These are phyloP conservation scores for Coreoperca whiteheadi DNA, from an alignment of 2,113 vertebrate genomes.

Conservation along the genomic window DNA sequence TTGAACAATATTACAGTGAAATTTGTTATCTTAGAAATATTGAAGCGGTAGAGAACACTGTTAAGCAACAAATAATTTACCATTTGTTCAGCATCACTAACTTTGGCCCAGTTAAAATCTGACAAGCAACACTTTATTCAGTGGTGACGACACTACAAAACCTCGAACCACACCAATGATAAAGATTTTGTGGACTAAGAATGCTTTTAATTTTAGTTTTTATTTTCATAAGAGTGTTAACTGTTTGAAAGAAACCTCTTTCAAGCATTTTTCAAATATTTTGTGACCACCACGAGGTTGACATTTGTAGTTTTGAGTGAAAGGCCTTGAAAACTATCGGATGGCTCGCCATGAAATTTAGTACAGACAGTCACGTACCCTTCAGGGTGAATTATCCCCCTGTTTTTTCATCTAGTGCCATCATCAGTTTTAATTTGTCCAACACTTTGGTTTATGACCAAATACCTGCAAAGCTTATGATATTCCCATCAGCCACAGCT, in stretches of 20 bases:
- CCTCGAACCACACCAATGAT: background rate
- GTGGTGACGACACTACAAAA: slow-evolving; percentile 23
- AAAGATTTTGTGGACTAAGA: background rate
- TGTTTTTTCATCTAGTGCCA: background rate
- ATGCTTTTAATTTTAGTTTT: slow-evolving; percentile 24
- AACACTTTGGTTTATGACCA: background rate
- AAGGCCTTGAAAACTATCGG: background rate
- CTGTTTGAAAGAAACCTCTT: slow-evolving; percentile 19
- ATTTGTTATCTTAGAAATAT: slow-evolving; percentile 7
- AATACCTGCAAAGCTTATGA: background rate
- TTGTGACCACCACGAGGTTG: background rate
- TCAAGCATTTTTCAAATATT: too few species aligned
- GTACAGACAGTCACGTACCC: background rate
- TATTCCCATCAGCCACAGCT: background rate
- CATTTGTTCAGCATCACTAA: background rate
- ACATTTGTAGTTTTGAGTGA: background rate
- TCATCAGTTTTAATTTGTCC: background rate
- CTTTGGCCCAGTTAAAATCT: background rate
- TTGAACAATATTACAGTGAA: slow-evolving; percentile 17
- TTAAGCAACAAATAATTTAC: slow-evolving; percentile 1
- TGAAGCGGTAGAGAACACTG: background rate
- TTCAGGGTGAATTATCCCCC: background rate
- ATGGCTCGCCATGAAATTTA: background rate
- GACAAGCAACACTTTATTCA: slow-evolving; percentile 9
- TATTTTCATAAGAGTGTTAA: slow-evolving; percentile 24